Conservation (phyloP, 2,113 vertebrate species). For the Orientallactaga bullata region DNA sequence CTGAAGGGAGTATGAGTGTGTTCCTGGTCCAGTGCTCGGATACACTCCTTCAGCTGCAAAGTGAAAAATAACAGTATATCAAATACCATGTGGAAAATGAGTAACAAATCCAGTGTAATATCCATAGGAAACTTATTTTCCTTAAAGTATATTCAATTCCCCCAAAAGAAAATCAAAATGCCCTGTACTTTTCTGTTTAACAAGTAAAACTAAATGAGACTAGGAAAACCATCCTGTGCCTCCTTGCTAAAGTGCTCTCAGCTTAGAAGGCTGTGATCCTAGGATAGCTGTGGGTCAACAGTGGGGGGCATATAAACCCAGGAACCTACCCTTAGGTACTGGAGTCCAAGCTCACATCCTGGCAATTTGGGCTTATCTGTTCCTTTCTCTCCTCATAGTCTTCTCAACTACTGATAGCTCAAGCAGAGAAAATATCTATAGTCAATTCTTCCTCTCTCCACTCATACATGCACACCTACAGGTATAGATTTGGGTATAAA, state of each 20-base stretch:
- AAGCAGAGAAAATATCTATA: neutral
- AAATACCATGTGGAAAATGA: neutral
- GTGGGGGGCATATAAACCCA: neutral
- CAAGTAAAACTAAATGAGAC: conserved; percentile 16
- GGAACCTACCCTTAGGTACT: neutral
- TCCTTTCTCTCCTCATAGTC: conserved; percentile 10
- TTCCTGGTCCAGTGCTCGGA: conserved; percentile 94
- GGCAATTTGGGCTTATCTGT: neutral
- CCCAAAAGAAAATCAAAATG: conserved; percentile 47
- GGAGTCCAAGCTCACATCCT: neutral
- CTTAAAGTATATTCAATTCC: conserved; percentile 19
- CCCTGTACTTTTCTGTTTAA: conserved; percentile 14
- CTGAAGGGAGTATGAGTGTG: conserved; percentile 94
- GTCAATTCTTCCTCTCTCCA: neutral
- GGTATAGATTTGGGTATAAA: neutral
- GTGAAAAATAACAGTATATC: neutral
- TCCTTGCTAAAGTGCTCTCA: neutral
- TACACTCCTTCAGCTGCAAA: conserved; percentile 95
- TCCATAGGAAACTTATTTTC: neutral
- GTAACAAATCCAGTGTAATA: neutral
- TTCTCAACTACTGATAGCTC: neutral
- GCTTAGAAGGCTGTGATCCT: neutral
- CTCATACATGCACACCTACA: neutral
- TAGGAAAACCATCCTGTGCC: neutral
- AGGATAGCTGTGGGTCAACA: neutral